These are phyloP conservation scores for Alloscopus bannaensis DNA, from an alignment of 2,888 invertebrate genomes.

Conservation along the genomic window DNA sequence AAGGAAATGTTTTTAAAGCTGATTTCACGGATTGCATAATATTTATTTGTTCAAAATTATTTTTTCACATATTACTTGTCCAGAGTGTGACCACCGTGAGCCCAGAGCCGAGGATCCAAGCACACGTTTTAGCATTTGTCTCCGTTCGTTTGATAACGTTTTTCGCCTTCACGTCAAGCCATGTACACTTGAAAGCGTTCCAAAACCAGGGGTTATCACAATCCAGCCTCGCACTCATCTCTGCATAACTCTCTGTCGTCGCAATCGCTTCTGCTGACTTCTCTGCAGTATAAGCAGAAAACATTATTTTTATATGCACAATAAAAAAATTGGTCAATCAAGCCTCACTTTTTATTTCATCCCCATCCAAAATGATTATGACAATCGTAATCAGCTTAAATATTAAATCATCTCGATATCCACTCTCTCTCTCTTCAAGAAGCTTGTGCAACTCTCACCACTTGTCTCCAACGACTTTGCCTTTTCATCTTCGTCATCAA, in stretches of 20 bases:
- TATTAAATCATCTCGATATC: too few relatives aligned
- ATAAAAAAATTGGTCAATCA: too few relatives aligned
- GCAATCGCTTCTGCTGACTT: conserved; percentile 24
- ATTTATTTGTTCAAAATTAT: conserved; percentile 6
- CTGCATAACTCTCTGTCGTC: conserved; percentile 45
- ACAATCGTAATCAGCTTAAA: too few relatives aligned
- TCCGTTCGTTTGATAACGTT: conserved; percentile 44
- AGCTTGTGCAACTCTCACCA: too few relatives aligned
- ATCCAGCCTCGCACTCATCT: conserved; percentile 34
- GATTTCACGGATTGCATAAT: background rate
- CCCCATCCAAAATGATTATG: too few relatives aligned
- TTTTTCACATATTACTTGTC: conserved; percentile 23
- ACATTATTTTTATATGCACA: too few relatives aligned
- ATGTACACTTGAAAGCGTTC: conserved; percentile 64
- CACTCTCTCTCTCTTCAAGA: too few relatives aligned
- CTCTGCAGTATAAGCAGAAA: conserved; percentile 2
- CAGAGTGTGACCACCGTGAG: conserved; percentile 14
- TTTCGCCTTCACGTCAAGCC: conserved; percentile 50
- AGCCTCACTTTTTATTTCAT: too few relatives aligned
- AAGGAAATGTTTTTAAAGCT: background rate
- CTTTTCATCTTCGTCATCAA: conserved; percentile 15
- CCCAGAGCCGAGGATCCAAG: conserved; percentile 42
- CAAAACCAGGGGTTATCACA: conserved; percentile 69
- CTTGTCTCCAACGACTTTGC: too few relatives aligned
- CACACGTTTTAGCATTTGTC: conserved; percentile 49